These are phyloP conservation scores for Eupelmus urozonus DNA, from an alignment of 2,888 invertebrate species.

Conservation along the genomic window DNA sequence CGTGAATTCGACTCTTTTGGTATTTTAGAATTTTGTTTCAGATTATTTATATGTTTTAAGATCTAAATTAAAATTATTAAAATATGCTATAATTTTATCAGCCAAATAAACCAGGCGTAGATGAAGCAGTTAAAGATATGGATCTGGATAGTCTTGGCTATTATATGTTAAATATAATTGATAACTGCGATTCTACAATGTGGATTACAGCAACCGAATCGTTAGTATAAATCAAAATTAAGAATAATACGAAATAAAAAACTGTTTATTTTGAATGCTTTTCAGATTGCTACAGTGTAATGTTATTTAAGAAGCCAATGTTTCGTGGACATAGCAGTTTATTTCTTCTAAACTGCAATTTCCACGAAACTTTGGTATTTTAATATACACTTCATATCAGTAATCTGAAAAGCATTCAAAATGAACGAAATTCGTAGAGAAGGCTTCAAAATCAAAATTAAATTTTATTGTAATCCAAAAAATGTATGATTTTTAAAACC, in stretches of 20 bases:
- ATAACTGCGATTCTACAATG: conserved; percentile 19
- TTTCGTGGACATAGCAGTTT: no score
- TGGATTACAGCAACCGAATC: conserved; percentile 20
- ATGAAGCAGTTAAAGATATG: conserved; percentile 61
- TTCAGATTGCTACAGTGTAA: no score
- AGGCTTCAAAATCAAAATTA: no score
- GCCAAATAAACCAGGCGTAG: neutral
- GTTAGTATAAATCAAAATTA: conserved; percentile 42
- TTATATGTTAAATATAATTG: conserved; percentile 60
- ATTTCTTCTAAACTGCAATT: no score
- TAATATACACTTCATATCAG: no score
- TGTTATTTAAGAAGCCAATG: no score
- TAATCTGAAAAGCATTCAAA: no score
- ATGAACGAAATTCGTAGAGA: no score
- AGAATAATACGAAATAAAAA: conserved; percentile 9
- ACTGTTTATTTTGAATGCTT: conserved; percentile 13
- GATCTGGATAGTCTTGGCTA: conserved; percentile 60
- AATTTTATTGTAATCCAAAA: neutral
- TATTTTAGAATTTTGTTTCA: conserved; percentile 52
- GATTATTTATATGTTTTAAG: neutral
- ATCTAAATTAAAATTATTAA: neutral
- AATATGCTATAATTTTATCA: conserved; percentile 4
- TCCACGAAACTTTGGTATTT: no score
- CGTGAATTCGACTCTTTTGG: conserved; percentile 65
- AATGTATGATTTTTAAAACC: no score